phyloP scores from a whole-genome alignment of 2,797 vertebrate species.

The Darevskia mixta region DNA sequence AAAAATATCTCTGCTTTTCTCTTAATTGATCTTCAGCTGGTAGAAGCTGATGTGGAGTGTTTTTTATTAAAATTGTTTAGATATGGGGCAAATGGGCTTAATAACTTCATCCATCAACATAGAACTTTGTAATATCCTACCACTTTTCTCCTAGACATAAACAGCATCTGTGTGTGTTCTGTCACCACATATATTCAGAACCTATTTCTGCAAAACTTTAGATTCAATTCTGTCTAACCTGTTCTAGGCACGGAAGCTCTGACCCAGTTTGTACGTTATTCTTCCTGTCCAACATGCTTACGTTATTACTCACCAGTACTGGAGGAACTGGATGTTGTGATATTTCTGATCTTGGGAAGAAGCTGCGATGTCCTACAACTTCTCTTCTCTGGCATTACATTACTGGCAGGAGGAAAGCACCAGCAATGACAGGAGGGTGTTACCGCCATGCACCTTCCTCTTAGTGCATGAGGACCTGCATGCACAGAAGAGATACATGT shows the following conservation, averaged over 20 bases:
- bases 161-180: background rate
- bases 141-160: background rate
- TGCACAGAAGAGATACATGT: background rate
- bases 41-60: background rate
- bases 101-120: constrained; percentile 11
- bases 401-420: background rate
- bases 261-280: background rate
- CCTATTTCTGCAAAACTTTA: background rate
- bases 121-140: background rate
- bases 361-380: background rate
- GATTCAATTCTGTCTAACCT: background rate
- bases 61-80: background rate
- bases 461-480: background rate
- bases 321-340: background rate
- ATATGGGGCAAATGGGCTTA: background rate
- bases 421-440: background rate
- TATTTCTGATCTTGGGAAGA: background rate
- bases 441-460: background rate
- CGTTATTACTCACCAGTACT: background rate
- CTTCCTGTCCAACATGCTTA: background rate
- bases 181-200: background rate
- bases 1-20: background rate
- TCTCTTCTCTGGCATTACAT: background rate
- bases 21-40: background rate
- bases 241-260: background rate